Evolutionary conservation across 2,113 vertebrate genomes (phyloP), one percentile per base, ranked within the genome.

Genomic region (Catharus minimus): DNA sequence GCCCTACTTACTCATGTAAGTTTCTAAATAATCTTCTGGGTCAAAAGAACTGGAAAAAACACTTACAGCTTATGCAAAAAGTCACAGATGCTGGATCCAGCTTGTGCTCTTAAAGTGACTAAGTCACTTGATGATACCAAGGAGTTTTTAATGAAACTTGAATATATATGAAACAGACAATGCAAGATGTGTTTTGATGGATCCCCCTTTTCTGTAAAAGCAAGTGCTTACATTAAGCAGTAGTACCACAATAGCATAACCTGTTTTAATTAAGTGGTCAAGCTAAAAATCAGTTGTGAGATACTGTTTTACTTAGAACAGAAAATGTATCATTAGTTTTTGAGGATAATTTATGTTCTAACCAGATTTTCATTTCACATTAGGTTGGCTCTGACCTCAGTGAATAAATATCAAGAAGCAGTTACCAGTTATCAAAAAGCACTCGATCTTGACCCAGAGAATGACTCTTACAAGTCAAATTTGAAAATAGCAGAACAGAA

Each of bases 401-500:
- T 99, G 98, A 99, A 97, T 97, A 99, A 99, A 93, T 99, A 98
- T 36, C 98, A 99, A 92, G 99, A 99, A 96, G 99, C 99, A 30
- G 98, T 99, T 91, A 97, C 97, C 62, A 99, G 98, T 97, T 99
- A 99, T 64, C 98, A 99, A 94, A 99, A 99, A 97, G 99, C 99
- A 49, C 92, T 99, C 95, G 98, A 98, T 86, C 97, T 99, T 86
- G 99, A 99, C 92, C 99, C 99, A 24, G 99, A 99, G 89, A 99
- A 99, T 44, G 99, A 99, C 82, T 99, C 99, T 28, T 99, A 99
- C 92, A 99, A 99, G 76, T 99, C 98, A 92, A 99, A 99, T 96
- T 94, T 99, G 96, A 99, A 99, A 98, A 98, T 99, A 50, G 99
- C 99, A 56, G 99, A 99, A 96, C 98, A 99, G 97, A 99, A 99